Base-by-base conservation (phyloP, 2,797 vertebrate genomes). In the Sphenopsis melanotis region DNA sequence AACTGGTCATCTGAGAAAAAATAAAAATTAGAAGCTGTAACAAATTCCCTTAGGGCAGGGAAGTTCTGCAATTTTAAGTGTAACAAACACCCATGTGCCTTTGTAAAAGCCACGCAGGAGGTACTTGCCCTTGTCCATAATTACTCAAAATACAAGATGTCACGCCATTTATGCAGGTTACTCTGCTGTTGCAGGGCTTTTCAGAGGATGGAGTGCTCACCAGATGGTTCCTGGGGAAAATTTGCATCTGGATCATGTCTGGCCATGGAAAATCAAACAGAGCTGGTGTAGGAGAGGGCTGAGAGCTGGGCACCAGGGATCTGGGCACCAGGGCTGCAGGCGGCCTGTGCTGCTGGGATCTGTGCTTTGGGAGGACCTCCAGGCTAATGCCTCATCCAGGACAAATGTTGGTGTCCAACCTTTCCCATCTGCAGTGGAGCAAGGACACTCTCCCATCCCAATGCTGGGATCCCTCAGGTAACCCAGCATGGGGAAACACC, bases 381-480 rank as follows among this genome's bases (percentile, higher is more conserved):
- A 76, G 46, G 34, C 18, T 42, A 26, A 22, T 18, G 19, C 42
- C 9, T 60, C 20, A 30, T 15, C 50, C 56, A 87, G 75, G 70
- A 52, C 10, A 24, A 71, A 10, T 0, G 4, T 1, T 4, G 0
- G 20, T 18, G 23, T 19, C 53, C 2, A 0, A 5, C 15, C 56
- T 36, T 63, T 78, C 37, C 36, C 24, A 26, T 1, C 63, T 39
- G 46, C 41, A 81, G 75, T 24, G n/a, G 41, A 47, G 72, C 37
- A 44, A 34, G 47, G 27, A 23, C 55, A 29, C 42, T 94, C 24
- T 55, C 53, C 24, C 22, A 18, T 34, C 1, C 1, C 26, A 59
- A 7, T 0, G 1, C 74, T 44, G 65, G 60, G 16, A 42, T 70
- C 61, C 69, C 79, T 9, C 47, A 94, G 75, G 84, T 74, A 90